Conservation (phyloP, 1,140 invertebrate genomes). For the Limonius californicus region DNA sequence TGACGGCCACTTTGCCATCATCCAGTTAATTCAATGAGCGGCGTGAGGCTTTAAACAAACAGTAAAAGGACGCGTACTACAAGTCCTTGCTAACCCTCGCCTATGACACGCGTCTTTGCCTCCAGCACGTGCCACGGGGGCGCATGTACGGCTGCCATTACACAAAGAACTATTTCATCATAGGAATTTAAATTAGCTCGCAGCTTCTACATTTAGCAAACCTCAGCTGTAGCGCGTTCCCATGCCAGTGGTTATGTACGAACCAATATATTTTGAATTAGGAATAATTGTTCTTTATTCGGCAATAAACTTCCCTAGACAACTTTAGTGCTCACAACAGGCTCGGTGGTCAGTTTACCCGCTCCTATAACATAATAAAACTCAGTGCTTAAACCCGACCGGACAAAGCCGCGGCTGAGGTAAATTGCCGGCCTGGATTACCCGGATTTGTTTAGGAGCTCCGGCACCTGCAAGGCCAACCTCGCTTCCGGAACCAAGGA, state of each 20-base stretch:
- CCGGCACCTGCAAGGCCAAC: constrained; percentile 38
- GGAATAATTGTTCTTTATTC: constrained; percentile 11
- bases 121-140: neutral
- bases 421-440: constrained; percentile 52
- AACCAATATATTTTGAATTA: constrained; percentile 10
- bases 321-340: constrained; percentile 43
- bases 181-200: neutral
- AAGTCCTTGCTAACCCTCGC: constrained; percentile 29
- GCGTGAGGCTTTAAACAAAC: constrained; percentile 37
- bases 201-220: neutral
- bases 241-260: neutral
- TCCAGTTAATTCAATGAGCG: constrained; percentile 40
- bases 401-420: constrained; percentile 48
- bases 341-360: constrained; percentile 26
- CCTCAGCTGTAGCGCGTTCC: neutral
- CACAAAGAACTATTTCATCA: neutral
- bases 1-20: constrained; percentile 34
- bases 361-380: constrained; percentile 49
- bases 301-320: constrained; percentile 28
- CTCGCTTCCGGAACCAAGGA: constrained; percentile 28
- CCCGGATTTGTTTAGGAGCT: constrained; percentile 49
- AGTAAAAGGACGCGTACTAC: constrained; percentile 29
- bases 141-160: neutral
- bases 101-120: constrained; percentile 29
- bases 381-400: constrained; percentile 47